A percentile compares a stretch with the other conserved stretches of the same genome.
Conservation (phyloP, 1,140 invertebrate species). For the Drosophila setifemur region DNA sequence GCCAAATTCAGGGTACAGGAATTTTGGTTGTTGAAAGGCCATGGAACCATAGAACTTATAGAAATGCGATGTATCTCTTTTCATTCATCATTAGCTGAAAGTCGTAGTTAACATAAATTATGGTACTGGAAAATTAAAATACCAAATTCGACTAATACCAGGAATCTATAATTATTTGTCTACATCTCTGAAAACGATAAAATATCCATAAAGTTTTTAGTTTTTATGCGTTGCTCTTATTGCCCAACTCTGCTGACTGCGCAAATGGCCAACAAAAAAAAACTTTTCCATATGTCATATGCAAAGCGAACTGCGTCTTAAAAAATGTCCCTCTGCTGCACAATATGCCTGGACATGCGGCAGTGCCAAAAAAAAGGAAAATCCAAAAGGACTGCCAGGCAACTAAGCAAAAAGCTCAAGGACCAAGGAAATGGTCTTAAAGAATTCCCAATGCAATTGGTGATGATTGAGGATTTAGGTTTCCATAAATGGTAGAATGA, state of each 20-base stretch:
- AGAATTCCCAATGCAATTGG: neutral
- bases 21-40: too few relatives aligned
- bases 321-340: slow-evolving; percentile 12
- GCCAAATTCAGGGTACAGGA: neutral
- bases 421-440: too few relatives aligned
- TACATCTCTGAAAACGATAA: slow-evolving; percentile 22
- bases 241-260: slow-evolving; percentile 21
- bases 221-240: slow-evolving; percentile 13
- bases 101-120: too few relatives aligned
- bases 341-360: slow-evolving; percentile 13
- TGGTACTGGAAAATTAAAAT: neutral
- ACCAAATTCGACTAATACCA: neutral
- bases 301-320: slow-evolving; percentile 16
- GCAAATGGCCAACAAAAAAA: slow-evolving; percentile 23
- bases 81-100: too few relatives aligned
- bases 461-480: neutral
- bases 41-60: too few relatives aligned
- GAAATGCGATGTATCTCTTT: too few relatives aligned
- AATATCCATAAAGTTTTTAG: slow-evolving; percentile 29
- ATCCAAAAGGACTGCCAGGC: neutral
- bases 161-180: slow-evolving; percentile 7
- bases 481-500: neutral
- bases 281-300: slow-evolving; percentile 43
- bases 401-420: slow-evolving; percentile 9
- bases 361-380: neutral